Evolutionary conservation across 2,113 vertebrate genomes (phyloP), one percentile per base, ranked within the genome.

Genomic region (Bufo bufo): DNA sequence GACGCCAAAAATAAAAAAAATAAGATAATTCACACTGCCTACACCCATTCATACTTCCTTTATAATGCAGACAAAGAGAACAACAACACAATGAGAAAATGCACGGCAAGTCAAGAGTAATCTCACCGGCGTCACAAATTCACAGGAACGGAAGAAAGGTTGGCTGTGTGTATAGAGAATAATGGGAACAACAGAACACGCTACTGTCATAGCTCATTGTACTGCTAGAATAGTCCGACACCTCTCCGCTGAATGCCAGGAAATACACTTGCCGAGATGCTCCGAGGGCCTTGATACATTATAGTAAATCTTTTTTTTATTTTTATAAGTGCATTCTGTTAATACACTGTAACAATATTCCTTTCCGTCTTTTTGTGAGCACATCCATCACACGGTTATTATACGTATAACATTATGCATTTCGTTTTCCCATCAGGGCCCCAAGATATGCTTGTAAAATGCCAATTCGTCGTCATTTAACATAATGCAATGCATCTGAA

Each of bases 371-470:
- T 33, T n/a, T 65, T 33, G 49, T 11, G 17, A 66, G 63, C 69
- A 52, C 61, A 71, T 50, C 61, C 65, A 52, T 69, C 63, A 84
- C 11, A 54, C 12, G 19, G 45, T 84, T 69, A 84, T 84, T 84
- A 71, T 84, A 71, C 54, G 82, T 71, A 69, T 52, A 54, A 20
- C 20, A 84, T 84, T 84, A 84, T 84, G 82, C 63, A 84, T 84
- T 71, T 63, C 45, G 71, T 52, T 71, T 84, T 84, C 63, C 82
- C 82, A 69, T 17, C 82, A 84, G 63, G 63, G 33, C 52, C 49
- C 63, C 82, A 71, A 69, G 71, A 84, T 52, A 84, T 84, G 63
- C 63, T 84, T 84, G 82, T 54, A 71, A 84, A 84, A 84, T 71
- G 82, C 63, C 63, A 84, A 52, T 69, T 69, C 59, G 47, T 69